Evolutionary conservation across 1,140 invertebrate genomes (phyloP).

Genomic region (Holotrichia oblita): DNA sequence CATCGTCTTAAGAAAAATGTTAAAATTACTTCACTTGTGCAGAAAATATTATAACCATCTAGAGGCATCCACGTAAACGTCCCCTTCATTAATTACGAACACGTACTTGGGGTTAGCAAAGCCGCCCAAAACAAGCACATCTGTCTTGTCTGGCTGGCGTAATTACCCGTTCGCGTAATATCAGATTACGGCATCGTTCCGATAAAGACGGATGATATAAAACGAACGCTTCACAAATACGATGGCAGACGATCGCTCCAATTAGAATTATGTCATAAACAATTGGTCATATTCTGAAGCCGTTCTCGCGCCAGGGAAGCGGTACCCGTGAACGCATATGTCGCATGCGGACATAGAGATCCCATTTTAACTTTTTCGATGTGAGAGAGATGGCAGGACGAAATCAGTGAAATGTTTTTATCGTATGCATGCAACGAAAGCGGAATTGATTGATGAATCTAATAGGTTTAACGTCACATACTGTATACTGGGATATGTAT

Average conservation of each 20-base stretch:
- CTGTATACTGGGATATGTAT: conserved; percentile 45
- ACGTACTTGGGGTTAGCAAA: background rate
- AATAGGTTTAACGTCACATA: conserved; percentile 49
- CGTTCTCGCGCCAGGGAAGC: conserved; percentile 9
- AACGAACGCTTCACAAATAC: conserved; percentile 18
- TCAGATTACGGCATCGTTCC: conserved; percentile 29
- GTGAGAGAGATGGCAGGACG: background rate
- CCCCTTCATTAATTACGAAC: conserved; percentile 27
- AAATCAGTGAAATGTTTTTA: background rate
- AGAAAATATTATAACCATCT: no score
- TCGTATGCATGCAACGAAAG: conserved; percentile 18
- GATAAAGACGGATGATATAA: conserved; percentile 33
- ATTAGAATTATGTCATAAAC: conserved; percentile 57
- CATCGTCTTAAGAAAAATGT: no score
- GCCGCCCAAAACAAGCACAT: conserved; percentile 30
- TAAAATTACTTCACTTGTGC: no score
- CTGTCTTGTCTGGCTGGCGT: conserved; percentile 23
- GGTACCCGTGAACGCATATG: conserved; percentile 36
- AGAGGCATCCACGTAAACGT: no score
- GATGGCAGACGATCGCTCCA: conserved; percentile 33
- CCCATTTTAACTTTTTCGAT: background rate
- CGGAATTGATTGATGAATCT: conserved; percentile 49
- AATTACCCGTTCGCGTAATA: conserved; percentile 35
- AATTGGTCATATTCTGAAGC: conserved; percentile 54
- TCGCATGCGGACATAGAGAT: conserved; percentile 1